These are phyloP conservation scores for Pachycephala philippinensis DNA, from an alignment of 2,113 vertebrate genomes.

Conservation along the genomic window DNA sequence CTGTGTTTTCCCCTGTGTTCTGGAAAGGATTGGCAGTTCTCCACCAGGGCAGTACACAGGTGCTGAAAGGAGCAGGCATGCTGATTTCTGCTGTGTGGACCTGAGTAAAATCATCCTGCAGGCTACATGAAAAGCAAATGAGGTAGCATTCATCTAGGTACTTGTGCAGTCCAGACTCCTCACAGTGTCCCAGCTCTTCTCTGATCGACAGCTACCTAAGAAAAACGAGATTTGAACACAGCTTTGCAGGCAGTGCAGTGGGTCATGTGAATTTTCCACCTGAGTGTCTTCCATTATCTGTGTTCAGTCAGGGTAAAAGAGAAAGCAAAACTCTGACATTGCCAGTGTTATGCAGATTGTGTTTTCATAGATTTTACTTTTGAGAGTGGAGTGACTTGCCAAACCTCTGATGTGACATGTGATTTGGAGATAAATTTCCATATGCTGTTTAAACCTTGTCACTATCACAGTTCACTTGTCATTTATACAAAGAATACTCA, in stretches of 20 bases:
- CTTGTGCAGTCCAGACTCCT: background rate
- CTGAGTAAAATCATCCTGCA: background rate
- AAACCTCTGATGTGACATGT: background rate
- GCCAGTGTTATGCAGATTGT: slow-evolving; percentile 3
- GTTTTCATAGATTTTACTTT: background rate
- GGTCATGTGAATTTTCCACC: background rate
- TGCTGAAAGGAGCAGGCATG: accelerated
- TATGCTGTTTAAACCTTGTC: slow-evolving; percentile 11
- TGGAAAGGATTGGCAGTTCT: background rate
- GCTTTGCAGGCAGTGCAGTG: background rate
- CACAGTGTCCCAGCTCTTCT: background rate
- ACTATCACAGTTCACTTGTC: background rate
- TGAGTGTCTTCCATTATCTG: background rate
- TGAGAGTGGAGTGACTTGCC: background rate
- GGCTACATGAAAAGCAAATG: background rate
- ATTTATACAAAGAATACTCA: background rate
- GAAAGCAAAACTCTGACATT: background rate
- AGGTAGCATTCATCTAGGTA: background rate
- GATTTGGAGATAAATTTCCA: slow-evolving; percentile 33
- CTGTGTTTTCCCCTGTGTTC: background rate
- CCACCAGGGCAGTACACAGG: background rate
- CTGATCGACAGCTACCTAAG: background rate
- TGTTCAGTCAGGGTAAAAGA: background rate
- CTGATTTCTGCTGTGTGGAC: background rate
- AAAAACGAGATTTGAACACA: background rate